Conservation (phyloP, 2,797 vertebrate species). For the Darevskia nairensis region DNA sequence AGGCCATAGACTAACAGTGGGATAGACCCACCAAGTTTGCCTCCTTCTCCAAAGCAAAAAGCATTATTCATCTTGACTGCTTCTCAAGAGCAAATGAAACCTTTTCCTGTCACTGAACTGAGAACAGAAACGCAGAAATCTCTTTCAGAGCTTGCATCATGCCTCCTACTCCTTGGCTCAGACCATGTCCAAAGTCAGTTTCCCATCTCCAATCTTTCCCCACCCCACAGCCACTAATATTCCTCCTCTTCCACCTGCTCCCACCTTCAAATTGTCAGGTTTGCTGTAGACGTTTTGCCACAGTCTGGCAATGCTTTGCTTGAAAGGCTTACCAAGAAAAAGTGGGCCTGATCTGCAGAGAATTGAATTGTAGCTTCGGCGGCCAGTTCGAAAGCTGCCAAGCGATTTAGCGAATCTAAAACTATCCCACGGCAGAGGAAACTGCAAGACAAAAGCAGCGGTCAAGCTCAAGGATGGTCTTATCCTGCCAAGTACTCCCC, state of each 20-base stretch:
- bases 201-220: too few relatives aligned
- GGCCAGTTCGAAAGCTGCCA: conserved; percentile 83
- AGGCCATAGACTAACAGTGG: not conserved
- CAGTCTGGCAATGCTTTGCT: fast-evolving
- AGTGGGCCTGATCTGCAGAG: conserved; percentile 82
- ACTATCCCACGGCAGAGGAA: conserved; percentile 90
- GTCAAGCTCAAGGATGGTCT: conserved; percentile 25
- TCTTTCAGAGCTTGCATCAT: not conserved
- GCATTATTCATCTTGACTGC: not conserved
- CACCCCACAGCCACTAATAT: not conserved
- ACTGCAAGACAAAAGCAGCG: conserved; percentile 74
- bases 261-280: not conserved
- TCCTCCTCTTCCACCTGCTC: not conserved
- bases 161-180: not conserved
- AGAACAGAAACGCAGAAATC: not conserved
- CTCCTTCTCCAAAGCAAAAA: not conserved
- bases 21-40: not conserved
- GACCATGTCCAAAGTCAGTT: not conserved
- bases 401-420: conserved; percentile 81
- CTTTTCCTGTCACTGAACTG: not conserved
- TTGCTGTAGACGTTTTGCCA: too few relatives aligned
- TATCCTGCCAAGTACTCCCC: conserved; percentile 33
- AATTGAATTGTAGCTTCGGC: conserved; percentile 84
- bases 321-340: conserved; percentile 89
- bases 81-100: not conserved